Percentiles rank a stretch among this genome's conserved stretches.
Evolutionary conservation across 2,797 vertebrate species (phyloP).

Genomic region (Rhinophrynus dorsalis): DNA sequence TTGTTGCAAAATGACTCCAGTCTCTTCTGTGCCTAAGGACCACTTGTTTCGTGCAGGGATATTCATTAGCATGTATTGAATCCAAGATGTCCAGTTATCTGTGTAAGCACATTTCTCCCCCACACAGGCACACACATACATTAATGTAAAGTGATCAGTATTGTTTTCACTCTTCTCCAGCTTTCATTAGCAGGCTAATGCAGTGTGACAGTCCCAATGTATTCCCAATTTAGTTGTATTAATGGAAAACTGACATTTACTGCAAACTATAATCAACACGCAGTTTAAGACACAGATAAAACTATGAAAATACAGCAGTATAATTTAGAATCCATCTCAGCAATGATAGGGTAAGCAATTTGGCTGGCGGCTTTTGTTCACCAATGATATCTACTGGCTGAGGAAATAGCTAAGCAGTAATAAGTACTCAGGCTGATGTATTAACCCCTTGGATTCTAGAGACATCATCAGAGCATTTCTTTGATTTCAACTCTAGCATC

Average conservation of each 20-base stretch:
- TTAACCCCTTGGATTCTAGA: no score
- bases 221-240: constrained; percentile 45
- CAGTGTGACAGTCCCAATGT: constrained; percentile 44
- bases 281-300: constrained; percentile 37
- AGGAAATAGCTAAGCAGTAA: constrained; percentile 7
- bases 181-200: constrained; percentile 44
- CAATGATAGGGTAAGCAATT: constrained; percentile 32
- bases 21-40: no score
- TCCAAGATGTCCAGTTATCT: constrained; percentile 22
- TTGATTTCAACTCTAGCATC: no score
- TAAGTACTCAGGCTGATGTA: no score
- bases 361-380: constrained; percentile 21
- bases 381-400: constrained; percentile 22
- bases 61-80: constrained; percentile 24
- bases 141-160: constrained; percentile 49
- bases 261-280: constrained; percentile 41
- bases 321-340: constrained; percentile 29
- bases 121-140: constrained; percentile 32
- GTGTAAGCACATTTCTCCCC: constrained; percentile 17
- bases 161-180: constrained; percentile 42
- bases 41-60: neutral
- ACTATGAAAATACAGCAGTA: constrained; percentile 35
- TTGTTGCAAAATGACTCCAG: no score
- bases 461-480: no score
- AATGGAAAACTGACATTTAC: constrained; percentile 50